phyloP scores from a whole-genome alignment of 2,113 vertebrate species.

The Tetrao urogallus region DNA sequence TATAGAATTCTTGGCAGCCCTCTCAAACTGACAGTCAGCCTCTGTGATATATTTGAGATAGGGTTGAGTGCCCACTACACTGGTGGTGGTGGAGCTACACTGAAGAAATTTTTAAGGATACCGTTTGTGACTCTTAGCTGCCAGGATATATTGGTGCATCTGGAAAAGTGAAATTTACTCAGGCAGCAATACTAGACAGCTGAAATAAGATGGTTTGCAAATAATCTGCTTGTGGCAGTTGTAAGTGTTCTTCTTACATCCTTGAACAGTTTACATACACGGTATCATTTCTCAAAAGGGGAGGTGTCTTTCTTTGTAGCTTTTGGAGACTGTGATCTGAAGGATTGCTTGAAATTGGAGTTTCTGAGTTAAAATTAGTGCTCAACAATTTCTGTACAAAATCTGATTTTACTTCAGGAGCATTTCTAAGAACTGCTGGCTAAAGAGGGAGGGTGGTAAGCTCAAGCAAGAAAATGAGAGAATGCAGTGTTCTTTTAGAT shows the following conservation, averaged over 20 bases:
- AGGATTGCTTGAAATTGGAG: background rate
- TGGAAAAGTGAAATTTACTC: background rate
- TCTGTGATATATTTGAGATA: background rate
- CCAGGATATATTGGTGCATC: background rate
- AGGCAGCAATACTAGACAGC: background rate
- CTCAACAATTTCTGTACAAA: background rate
- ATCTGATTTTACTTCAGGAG: slow-evolving; percentile 1
- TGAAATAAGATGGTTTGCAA: background rate
- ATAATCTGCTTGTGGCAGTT: background rate
- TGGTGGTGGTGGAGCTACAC: background rate
- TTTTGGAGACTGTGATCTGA: background rate
- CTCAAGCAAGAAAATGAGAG: background rate
- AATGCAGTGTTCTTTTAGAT: background rate
- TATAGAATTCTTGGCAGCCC: background rate
- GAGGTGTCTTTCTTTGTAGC: background rate
- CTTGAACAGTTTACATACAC: background rate
- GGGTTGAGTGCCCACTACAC: background rate
- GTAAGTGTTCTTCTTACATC: background rate
- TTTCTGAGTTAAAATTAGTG: background rate
- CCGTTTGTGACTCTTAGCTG: background rate
- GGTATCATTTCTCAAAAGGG: background rate
- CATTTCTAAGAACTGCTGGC: background rate
- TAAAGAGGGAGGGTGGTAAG: background rate
- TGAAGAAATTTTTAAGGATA: background rate
- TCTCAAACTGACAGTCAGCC: background rate